These are phyloP conservation scores for Chalcosyrphus nemorum DNA, from an alignment of 2,888 invertebrate species.

Conservation along the genomic window DNA sequence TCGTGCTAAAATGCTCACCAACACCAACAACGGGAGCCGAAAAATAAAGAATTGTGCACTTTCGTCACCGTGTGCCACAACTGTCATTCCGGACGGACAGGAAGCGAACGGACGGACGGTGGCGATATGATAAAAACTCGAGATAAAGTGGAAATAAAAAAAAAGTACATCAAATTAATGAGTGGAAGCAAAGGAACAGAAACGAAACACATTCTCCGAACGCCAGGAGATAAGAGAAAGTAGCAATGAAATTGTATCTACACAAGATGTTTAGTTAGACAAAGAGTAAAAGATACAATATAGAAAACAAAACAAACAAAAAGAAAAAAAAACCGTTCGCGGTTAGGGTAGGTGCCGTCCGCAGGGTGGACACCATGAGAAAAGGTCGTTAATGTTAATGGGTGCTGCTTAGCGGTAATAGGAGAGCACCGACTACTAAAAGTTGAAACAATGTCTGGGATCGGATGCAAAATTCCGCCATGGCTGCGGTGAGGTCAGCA, in stretches of 20 bases:
- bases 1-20: constrained; percentile 48
- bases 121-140: constrained; percentile 47
- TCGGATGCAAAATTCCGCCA: constrained; percentile 49
- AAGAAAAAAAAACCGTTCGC: constrained; percentile 27
- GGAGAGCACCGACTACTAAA: constrained; percentile 34
- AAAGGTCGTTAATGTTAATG: constrained; percentile 67
- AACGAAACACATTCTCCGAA: constrained; percentile 64
- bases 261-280: constrained; percentile 65
- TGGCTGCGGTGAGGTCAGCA: constrained; percentile 22
- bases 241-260: constrained; percentile 67
- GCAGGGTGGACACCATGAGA: constrained; percentile 33
- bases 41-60: constrained; percentile 40
- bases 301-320: no score
- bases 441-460: constrained; percentile 49
- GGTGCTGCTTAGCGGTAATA: constrained; percentile 38
- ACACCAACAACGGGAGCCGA: constrained; percentile 2
- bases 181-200: constrained; percentile 54
- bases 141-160: constrained; percentile 60
- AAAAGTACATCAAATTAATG: constrained; percentile 68
- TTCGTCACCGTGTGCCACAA: constrained; percentile 52
- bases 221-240: constrained; percentile 66
- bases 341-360: constrained; percentile 33
- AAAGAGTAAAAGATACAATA: constrained; percentile 36
- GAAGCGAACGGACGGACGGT: constrained; percentile 22
- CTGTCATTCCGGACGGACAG: constrained; percentile 33